phyloP scores from a whole-genome alignment of 2,797 vertebrate genomes.

The Spea hammondii region DNA sequence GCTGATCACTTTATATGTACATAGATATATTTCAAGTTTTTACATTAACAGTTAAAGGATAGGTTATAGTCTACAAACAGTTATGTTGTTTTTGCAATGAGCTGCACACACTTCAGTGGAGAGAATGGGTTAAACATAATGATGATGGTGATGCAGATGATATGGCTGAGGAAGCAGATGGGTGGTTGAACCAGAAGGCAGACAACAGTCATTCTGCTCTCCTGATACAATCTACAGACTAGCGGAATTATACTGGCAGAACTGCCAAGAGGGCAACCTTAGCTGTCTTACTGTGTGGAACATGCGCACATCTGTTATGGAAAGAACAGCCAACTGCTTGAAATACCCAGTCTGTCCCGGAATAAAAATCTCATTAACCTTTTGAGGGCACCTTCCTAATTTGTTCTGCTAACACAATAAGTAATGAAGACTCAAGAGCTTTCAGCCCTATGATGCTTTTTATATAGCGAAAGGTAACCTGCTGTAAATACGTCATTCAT shows the following conservation, averaged over 20 bases:
- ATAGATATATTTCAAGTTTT: too few relatives aligned
- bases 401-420: conserved; percentile 4
- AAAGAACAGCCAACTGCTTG: conserved; percentile 34
- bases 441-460: not conserved
- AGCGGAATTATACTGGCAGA: conserved; percentile 36
- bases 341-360: conserved; percentile 13
- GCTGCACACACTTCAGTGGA: not conserved
- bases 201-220: conserved; percentile 37
- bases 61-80: too few relatives aligned
- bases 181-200: conserved; percentile 18
- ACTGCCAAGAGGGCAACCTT: conserved; percentile 36
- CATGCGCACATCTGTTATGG: conserved; percentile 35
- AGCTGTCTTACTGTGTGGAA: conserved; percentile 39
- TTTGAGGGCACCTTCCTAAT: conserved; percentile 9
- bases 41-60: too few relatives aligned
- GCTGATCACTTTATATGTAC: too few relatives aligned
- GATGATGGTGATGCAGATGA: not conserved
- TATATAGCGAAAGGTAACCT: not conserved
- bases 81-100: too few relatives aligned
- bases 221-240: conserved; percentile 18
- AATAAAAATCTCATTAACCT: conserved; percentile 26
- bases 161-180: conserved; percentile 11
- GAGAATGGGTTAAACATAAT: conserved; percentile 13
- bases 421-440: not conserved
- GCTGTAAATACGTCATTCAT: too few relatives aligned